A percentile compares a stretch with the other conserved stretches of the same genome.
Conservation (phyloP, 2,888 invertebrate genomes). For the Leptinotarsa peninsularis region DNA sequence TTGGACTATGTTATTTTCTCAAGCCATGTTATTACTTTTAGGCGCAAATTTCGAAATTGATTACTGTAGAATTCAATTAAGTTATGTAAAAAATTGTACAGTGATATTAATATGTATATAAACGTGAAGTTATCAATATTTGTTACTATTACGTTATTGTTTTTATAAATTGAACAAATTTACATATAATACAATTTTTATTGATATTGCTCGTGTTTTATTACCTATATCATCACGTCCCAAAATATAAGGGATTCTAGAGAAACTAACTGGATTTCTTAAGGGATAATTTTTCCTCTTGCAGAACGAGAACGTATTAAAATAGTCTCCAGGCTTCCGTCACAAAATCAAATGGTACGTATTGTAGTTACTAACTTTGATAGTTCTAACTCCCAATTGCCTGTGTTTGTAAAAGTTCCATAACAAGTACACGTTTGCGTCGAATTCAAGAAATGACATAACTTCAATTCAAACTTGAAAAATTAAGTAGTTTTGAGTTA, state of each 20-base stretch:
- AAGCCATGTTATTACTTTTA: slow-evolving; percentile 37
- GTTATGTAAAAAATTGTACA: slow-evolving; percentile 53
- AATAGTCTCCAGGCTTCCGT: too few relatives aligned
- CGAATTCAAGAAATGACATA: too few relatives aligned
- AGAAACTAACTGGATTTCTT: too few relatives aligned
- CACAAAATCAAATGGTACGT: too few relatives aligned
- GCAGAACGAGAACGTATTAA: too few relatives aligned
- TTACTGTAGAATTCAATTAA: slow-evolving; percentile 26
- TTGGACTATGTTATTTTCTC: slow-evolving; percentile 36
- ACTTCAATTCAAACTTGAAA: too few relatives aligned
- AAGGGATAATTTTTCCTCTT: too few relatives aligned
- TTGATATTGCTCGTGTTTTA: slow-evolving; percentile 42
- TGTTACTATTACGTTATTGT: slow-evolving; percentile 65
- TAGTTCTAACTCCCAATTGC: too few relatives aligned
- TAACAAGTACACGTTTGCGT: too few relatives aligned
- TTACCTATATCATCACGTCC: neutral
- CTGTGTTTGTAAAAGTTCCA: too few relatives aligned
- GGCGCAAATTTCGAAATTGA: slow-evolving; percentile 15
- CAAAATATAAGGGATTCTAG: neutral
- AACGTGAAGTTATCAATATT: slow-evolving; percentile 61
- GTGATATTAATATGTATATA: slow-evolving; percentile 57
- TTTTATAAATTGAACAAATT: slow-evolving; percentile 65
- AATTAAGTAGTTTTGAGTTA: too few relatives aligned
- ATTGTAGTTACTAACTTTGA: too few relatives aligned
- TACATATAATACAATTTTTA: slow-evolving; percentile 61